Evolutionary conservation across 1,140 invertebrate genomes (phyloP), one percentile per base, ranked within the genome.

Genomic region (Chironomus striatipennis): DNA sequence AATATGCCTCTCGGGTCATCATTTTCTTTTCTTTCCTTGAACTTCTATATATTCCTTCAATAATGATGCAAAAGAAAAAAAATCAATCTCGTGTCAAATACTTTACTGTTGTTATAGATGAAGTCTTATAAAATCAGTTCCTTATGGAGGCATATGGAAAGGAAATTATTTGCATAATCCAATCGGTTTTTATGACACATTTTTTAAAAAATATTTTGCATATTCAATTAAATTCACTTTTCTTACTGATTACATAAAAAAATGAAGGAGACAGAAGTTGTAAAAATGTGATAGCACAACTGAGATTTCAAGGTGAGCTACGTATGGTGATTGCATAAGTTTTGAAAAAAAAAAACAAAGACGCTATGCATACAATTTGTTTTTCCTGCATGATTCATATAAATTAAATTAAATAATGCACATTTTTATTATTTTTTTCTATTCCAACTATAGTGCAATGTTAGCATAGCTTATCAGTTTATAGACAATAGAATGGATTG

Each of bases 201-300:
- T 57, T 57, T 12, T 57, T 57, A 5, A n/a, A 15, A 47, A 8
- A 57, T 57, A 15, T 57, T 57, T 57, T 57, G n/a, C 47, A 57
- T 34, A 57, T 57, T 57, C 47, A 57, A 57, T 57, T 57, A 57
- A 57, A 57, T 57, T 57, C 47, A 57, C 47, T 57, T 12, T 57
- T 47, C 47, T 15, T 12, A 12, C 7, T 57, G 47, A 57, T 57
- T 57, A 57, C 47, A 15, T 57, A 57, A 57, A 57, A 10, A 57
- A 57, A 15, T 47, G 43, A 12, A 57, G 10, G 5, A 15, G 47
- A 57, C 47, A 15, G 7, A 57, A n/a, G n/a, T 12, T 12, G 15
- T 57, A 12, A 15, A 15, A 57, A 57, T 57, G 47, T n/a, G n/a
- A 57, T 57, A 57, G n/a, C 47, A 57, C 12, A 47, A 47, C 8